A percentile compares a stretch with the other conserved stretches of the same genome.
phyloP scores from a whole-genome alignment of 2,888 invertebrate genomes.

The Pachliopta kotzebuea region DNA sequence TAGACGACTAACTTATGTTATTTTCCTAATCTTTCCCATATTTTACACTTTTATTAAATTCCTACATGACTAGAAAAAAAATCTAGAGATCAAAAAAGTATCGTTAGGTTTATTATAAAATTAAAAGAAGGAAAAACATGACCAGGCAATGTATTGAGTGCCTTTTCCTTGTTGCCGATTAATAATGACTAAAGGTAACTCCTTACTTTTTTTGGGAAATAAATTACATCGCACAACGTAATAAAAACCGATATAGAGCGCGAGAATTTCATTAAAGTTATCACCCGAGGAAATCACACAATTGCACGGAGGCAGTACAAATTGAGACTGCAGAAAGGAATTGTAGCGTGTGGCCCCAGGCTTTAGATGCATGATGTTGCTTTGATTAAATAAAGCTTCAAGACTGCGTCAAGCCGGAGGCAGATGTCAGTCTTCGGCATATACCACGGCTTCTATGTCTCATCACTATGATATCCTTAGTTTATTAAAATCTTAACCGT shows the following conservation, averaged over 20 bases:
- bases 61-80: not conserved
- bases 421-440: slow-evolving; percentile 60
- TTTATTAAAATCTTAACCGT: not conserved
- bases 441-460: slow-evolving; percentile 46
- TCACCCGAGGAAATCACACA: slow-evolving; percentile 68
- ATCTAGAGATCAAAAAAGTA: not conserved
- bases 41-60: not conserved
- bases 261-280: slow-evolving; percentile 67
- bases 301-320: slow-evolving; percentile 66
- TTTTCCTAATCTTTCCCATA: not conserved
- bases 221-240: slow-evolving; percentile 6
- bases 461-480: not conserved
- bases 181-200: not conserved
- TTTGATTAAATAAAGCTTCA: slow-evolving; percentile 80
- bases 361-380: slow-evolving; percentile 47
- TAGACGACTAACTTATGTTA: not conserved
- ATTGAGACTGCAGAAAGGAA: slow-evolving; percentile 71
- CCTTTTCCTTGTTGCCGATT: not conserved
- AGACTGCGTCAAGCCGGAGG: slow-evolving; percentile 64
- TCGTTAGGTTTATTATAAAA: not conserved
- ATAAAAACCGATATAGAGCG: slow-evolving; percentile 9
- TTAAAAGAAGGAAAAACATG: not conserved
- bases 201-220: not conserved
- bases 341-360: slow-evolving; percentile 54
- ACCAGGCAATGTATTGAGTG: not conserved